These are phyloP conservation scores for Elegia similella DNA, from an alignment of 2,888 invertebrate species.

Conservation along the genomic window DNA sequence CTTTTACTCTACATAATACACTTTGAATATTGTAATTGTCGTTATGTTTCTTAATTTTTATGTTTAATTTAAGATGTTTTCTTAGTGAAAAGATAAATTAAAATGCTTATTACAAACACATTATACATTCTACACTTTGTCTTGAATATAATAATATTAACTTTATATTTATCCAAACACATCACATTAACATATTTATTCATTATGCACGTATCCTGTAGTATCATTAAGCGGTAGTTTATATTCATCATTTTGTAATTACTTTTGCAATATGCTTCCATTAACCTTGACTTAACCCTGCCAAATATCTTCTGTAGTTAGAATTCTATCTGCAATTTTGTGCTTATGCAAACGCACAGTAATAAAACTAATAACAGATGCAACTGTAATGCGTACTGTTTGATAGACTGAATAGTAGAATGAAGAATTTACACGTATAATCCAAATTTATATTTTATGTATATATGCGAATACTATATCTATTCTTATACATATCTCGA, in stretches of 20 bases:
- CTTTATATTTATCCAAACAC: slow-evolving; percentile 27
- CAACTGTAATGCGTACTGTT: slow-evolving; percentile 80
- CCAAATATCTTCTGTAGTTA: slow-evolving; percentile 52
- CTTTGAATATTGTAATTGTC: slow-evolving; percentile 35
- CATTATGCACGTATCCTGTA: slow-evolving; percentile 33
- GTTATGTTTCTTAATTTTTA: slow-evolving; percentile 33
- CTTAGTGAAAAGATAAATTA: slow-evolving; percentile 40
- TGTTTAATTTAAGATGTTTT: slow-evolving; percentile 71
- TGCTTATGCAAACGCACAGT: slow-evolving; percentile 73
- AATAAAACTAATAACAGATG: slow-evolving; percentile 54
- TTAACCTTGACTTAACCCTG: slow-evolving; percentile 44
- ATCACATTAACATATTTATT: slow-evolving; percentile 20
- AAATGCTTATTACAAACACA: background rate
- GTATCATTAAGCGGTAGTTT: slow-evolving; percentile 30
- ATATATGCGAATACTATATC: slow-evolving; percentile 54
- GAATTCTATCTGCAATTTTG: slow-evolving; percentile 49
- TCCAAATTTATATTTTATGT: slow-evolving; percentile 35
- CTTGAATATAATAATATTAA: slow-evolving; percentile 4
- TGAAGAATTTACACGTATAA: slow-evolving; percentile 44
- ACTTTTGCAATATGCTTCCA: slow-evolving; percentile 50
- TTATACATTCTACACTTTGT: slow-evolving; percentile 11
- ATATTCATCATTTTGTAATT: slow-evolving; percentile 33
- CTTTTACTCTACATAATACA: slow-evolving; percentile 69
- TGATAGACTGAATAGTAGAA: slow-evolving; percentile 50
- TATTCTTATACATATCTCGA: slow-evolving; percentile 60